These are phyloP conservation scores for Anolis carolinensis DNA, from an alignment of 2,113 vertebrate genomes.

Conservation along the genomic window DNA sequence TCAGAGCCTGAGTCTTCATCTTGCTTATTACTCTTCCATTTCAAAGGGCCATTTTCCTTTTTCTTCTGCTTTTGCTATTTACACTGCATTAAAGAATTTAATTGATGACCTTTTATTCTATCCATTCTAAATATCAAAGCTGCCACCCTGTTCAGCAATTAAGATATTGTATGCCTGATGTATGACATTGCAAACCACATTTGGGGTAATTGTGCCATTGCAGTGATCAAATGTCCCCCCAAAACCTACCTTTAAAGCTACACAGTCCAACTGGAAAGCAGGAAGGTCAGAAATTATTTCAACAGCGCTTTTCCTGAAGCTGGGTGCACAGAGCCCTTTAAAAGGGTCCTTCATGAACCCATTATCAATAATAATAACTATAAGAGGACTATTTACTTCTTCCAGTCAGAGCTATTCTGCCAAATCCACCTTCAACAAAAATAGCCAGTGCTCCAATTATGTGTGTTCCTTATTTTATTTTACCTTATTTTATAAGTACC, in stretches of 20 bases:
- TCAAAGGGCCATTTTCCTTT: background rate
- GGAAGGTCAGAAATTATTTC: too few relatives aligned
- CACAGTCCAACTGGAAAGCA: too few relatives aligned
- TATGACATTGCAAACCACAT: too few relatives aligned
- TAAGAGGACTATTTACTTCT: background rate
- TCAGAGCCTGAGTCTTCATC: slow-evolving; percentile 62
- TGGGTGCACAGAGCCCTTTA: background rate
- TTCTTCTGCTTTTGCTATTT: background rate
- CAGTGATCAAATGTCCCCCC: too few relatives aligned
- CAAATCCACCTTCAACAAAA: background rate
- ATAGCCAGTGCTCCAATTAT: background rate
- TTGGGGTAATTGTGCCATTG: too few relatives aligned
- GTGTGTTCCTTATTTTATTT: background rate
- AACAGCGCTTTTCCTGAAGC: too few relatives aligned
- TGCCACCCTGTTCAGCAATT: too few relatives aligned
- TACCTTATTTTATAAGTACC: background rate
- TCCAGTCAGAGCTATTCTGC: background rate
- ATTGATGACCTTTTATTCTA: background rate
- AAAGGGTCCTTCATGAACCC: background rate
- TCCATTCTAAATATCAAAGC: background rate
- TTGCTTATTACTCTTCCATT: slow-evolving; percentile 42
- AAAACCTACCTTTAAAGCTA: too few relatives aligned
- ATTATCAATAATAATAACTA: background rate
- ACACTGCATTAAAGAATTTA: background rate
- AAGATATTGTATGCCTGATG: too few relatives aligned